These are phyloP conservation scores for Pseudolycoriella hygida DNA, from an alignment of 2,888 invertebrate species.

Conservation along the genomic window DNA sequence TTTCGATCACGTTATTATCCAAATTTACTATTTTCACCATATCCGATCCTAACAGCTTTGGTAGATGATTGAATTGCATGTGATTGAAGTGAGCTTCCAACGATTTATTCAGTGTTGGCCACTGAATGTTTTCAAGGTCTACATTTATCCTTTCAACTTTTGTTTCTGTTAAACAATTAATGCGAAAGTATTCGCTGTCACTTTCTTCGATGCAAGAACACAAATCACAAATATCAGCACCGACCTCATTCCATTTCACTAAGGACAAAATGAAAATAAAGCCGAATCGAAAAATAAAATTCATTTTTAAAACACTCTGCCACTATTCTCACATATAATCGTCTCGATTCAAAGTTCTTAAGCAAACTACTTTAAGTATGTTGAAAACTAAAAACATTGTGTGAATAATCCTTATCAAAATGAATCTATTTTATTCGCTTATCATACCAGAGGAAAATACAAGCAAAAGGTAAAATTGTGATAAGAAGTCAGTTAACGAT, in stretches of 20 bases:
- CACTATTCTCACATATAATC: too few species aligned
- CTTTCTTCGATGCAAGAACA: neutral
- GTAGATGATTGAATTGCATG: constrained; percentile 1
- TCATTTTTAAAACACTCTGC: too few species aligned
- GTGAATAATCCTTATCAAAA: too few species aligned
- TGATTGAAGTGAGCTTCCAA: constrained; percentile 3
- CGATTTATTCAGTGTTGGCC: constrained; percentile 2
- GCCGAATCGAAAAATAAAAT: too few species aligned
- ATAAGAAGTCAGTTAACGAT: too few species aligned
- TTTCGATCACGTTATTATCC: constrained; percentile 2
- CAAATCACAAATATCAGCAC: constrained; percentile 9
- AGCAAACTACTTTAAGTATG: too few species aligned
- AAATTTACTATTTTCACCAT: constrained; percentile 2
- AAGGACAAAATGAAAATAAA: too few species aligned
- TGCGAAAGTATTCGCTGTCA: neutral
- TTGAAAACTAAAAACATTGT: too few species aligned
- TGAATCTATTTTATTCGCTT: too few species aligned
- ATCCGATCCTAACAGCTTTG: constrained; percentile 1
- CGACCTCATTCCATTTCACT: constrained; percentile 17
- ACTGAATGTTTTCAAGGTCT: constrained; percentile 4
- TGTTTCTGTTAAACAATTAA: neutral
- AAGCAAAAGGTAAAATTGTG: too few species aligned
- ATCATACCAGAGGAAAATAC: too few species aligned
- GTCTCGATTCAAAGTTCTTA: too few species aligned
- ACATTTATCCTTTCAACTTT: neutral